Percentiles rank a stretch among this genome's conserved stretches.
Conservation (phyloP, 1,140 invertebrate genomes). For the Aplysia californica region DNA sequence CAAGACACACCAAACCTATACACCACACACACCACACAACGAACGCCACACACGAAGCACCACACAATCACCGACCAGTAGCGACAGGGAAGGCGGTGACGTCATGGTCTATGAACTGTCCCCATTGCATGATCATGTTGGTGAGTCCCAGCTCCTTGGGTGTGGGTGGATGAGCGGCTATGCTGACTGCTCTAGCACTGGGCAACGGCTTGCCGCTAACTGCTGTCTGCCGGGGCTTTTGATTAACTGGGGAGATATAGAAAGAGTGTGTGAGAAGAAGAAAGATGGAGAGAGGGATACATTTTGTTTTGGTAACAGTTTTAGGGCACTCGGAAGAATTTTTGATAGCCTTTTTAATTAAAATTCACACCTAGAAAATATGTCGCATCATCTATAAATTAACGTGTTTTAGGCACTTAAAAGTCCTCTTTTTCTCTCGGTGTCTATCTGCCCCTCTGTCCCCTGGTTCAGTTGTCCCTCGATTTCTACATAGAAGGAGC, state of each 20-base stretch:
- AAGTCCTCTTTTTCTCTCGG: no score
- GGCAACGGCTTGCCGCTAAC: neutral
- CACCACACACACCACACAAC: neutral
- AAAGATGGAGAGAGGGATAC: no score
- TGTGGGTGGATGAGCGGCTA: neutral
- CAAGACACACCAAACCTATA: neutral
- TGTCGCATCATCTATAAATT: no score
- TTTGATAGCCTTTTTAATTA: no score
- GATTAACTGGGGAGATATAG: neutral
- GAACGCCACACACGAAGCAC: neutral
- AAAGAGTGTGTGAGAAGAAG: no score
- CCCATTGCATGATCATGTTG: slow-evolving; percentile 98
- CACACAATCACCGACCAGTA: neutral
- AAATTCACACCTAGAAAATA: no score
- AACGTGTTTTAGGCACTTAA: no score
- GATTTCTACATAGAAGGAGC: no score
- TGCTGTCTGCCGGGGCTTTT: neutral
- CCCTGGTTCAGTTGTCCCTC: no score
- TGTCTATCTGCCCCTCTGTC: no score
- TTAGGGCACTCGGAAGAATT: no score
- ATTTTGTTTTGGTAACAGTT: no score
- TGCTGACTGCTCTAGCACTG: neutral
- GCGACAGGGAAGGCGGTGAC: slow-evolving; percentile 67
- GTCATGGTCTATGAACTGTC: slow-evolving; percentile 96
- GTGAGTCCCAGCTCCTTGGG: neutral